Percentiles rank a stretch among this genome's conserved stretches.
phyloP scores from a whole-genome alignment of 2,888 invertebrate species.

The Strigamia transsilvanica region DNA sequence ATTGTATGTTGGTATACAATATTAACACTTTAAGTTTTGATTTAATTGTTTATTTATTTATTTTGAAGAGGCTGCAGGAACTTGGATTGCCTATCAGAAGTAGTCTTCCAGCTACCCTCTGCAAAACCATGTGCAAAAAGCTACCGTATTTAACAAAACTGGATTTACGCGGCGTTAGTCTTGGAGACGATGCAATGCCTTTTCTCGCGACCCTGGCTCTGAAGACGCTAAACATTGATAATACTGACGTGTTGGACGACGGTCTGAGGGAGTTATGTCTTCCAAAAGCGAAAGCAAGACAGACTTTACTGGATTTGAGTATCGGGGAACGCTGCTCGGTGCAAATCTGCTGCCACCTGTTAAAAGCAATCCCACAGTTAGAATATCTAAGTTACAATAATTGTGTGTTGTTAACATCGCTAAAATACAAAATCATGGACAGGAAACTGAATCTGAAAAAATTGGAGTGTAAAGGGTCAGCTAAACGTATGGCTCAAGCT shows the following conservation, averaged over 20 bases:
- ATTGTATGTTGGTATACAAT: not conserved
- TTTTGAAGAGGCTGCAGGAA: not conserved
- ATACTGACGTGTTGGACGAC: conserved; percentile 16
- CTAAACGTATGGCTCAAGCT: not conserved
- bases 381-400: conserved; percentile 34
- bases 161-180: not conserved
- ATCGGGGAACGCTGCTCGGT: not conserved
- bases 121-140: not conserved
- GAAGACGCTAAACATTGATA: not conserved
- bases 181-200: conserved; percentile 23
- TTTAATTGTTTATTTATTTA: not conserved
- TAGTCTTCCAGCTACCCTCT: conserved; percentile 1
- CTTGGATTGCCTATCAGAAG: not conserved
- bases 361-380: not conserved
- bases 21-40: not conserved
- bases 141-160: not conserved
- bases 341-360: not conserved
- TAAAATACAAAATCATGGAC: not conserved
- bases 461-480: not conserved
- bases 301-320: not conserved
- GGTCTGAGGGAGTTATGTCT: not conserved
- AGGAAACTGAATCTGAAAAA: not conserved
- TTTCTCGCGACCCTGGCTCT: not conserved
- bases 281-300: not conserved
- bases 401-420: not conserved